Percentiles rank a stretch among this genome's conserved stretches.
Conservation (phyloP, 2,113 vertebrate genomes). For the Hippocampus zosterae region DNA sequence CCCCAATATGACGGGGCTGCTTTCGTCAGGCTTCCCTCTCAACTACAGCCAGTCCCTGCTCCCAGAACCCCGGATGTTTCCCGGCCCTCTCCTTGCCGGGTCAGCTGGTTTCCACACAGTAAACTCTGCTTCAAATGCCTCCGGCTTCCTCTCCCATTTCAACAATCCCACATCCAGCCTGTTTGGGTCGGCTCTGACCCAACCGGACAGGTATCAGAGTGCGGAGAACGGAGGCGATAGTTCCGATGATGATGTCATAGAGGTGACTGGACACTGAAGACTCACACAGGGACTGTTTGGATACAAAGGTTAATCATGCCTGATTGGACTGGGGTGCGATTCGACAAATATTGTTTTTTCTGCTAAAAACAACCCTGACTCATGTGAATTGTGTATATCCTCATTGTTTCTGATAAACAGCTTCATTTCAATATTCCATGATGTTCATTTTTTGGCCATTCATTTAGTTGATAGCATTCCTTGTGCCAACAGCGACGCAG, state of each 20-base stretch:
- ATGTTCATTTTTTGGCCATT: neutral
- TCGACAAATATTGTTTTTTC: neutral
- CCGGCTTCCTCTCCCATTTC: constrained; percentile 83
- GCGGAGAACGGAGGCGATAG: constrained; percentile 88
- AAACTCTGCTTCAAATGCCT: constrained; percentile 76
- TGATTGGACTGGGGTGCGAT: constrained; percentile 32
- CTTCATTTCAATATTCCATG: neutral
- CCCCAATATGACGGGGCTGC: constrained; percentile 84
- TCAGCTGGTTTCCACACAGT: constrained; percentile 77
- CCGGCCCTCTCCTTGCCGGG: constrained; percentile 54
- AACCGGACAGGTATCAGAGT: constrained; percentile 72
- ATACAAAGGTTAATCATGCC: constrained; percentile 1
- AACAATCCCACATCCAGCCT: constrained; percentile 81
- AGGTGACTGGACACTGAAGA: constrained; percentile 89
- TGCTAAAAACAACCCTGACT: neutral
- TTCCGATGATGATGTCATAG: constrained; percentile 95
- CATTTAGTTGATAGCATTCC: neutral
- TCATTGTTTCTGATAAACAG: neutral
- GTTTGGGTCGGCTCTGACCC: constrained; percentile 83
- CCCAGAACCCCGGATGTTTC: constrained; percentile 77
- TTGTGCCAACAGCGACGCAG: neutral
- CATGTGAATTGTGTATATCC: neutral
- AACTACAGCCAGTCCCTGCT: constrained; percentile 88
- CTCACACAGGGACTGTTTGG: constrained; percentile 1
- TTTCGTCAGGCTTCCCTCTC: constrained; percentile 82